Conservation (phyloP, 2,797 vertebrate genomes). For the Pangasius sanitwongsei region DNA sequence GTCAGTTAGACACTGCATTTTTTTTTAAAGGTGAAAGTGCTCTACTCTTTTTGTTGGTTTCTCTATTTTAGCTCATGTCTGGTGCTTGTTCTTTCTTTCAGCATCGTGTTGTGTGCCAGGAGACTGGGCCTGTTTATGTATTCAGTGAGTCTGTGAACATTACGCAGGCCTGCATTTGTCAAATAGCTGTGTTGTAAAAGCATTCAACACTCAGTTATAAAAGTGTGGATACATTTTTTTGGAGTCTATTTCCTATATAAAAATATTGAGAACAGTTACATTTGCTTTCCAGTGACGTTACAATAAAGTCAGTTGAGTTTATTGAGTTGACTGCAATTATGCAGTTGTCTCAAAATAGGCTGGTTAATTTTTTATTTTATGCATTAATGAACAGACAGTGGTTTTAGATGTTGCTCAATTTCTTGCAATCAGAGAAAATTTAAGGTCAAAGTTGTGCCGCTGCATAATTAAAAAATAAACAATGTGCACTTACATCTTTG, state of each 20-base stretch:
- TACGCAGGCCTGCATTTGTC: slow-evolving; percentile 54
- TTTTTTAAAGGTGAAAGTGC: slow-evolving; percentile 67
- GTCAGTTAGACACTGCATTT: too few species aligned
- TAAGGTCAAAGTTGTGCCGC: not conserved
- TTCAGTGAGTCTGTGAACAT: slow-evolving; percentile 57
- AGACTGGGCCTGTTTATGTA: slow-evolving; percentile 59
- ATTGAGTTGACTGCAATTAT: not conserved
- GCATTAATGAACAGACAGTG: slow-evolving; percentile 7
- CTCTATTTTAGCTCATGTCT: slow-evolving; percentile 77
- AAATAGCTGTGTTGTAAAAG: slow-evolving; percentile 53
- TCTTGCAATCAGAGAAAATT: slow-evolving; percentile 14
- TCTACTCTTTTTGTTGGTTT: slow-evolving; percentile 62
- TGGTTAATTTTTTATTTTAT: not conserved
- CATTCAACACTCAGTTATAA: slow-evolving; percentile 46
- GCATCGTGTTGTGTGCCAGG: slow-evolving; percentile 68
- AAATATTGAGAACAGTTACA: slow-evolving; percentile 19
- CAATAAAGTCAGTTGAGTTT: not conserved
- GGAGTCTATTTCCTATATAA: not conserved
- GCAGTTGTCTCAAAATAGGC: not conserved
- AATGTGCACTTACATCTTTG: slow-evolving; percentile 3
- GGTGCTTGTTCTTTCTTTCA: slow-evolving; percentile 65
- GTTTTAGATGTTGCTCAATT: slow-evolving; percentile 19
- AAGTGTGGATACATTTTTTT: slow-evolving; percentile 34
- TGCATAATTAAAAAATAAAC: slow-evolving; percentile 4
- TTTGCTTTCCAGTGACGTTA: slow-evolving; percentile 21